These are phyloP conservation scores for Epinephelus coioides DNA, from an alignment of 2,797 vertebrate genomes.

Conservation along the genomic window DNA sequence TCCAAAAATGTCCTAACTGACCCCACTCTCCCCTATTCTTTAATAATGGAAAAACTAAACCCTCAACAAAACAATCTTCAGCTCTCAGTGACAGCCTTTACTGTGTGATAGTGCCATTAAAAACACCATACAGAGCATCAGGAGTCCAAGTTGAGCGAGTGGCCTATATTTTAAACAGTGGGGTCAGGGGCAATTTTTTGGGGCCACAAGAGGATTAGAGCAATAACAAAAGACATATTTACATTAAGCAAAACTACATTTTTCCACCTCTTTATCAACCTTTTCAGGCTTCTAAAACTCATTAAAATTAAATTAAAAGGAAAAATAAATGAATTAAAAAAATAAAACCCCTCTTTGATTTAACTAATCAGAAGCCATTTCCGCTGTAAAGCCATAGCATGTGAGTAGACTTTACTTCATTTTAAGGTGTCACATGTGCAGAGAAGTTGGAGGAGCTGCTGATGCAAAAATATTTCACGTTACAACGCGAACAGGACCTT, in stretches of 20 bases:
- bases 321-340: not conserved
- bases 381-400: not conserved
- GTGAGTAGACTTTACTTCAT: not conserved
- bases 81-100: not conserved
- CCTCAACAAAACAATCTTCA: too few species aligned
- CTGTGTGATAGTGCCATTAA: not conserved
- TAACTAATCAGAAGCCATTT: not conserved
- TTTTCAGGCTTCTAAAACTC: not conserved
- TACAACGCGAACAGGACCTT: not conserved
- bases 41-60: not conserved
- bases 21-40: too few species aligned
- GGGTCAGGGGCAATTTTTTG: not conserved
- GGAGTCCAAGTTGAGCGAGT: not conserved
- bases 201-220: not conserved
- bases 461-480: not conserved
- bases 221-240: not conserved
- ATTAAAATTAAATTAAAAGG: not conserved
- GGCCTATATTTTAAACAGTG: not conserved
- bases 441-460: not conserved
- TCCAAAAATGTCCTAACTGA: too few species aligned
- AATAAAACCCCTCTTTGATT: not conserved
- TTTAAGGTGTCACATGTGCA: not conserved
- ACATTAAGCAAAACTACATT: not conserved
- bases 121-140: not conserved
- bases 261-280: not conserved